These are phyloP conservation scores for Coleophora flavipennella DNA, from an alignment of 2,888 invertebrate species.

Conservation along the genomic window DNA sequence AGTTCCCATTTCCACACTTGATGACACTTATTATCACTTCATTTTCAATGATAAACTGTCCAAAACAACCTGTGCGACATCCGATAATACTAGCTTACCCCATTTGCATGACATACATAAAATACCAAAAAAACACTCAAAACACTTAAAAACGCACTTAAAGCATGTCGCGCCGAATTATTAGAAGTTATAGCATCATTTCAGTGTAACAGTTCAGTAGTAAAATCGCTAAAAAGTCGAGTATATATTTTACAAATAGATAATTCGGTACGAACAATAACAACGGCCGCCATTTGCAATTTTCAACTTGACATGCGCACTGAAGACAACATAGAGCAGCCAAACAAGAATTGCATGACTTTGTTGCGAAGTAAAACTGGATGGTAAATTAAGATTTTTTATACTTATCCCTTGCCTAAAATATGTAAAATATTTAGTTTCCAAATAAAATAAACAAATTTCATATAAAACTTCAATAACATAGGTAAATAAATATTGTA, in stretches of 20 bases:
- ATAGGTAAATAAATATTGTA: neutral
- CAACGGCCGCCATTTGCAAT: constrained; percentile 99
- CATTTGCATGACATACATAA: constrained; percentile 83
- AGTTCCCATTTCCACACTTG: constrained; percentile 61
- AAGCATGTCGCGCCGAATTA: constrained; percentile 62
- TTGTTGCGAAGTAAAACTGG: constrained; percentile 30
- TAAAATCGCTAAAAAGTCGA: constrained; percentile 76
- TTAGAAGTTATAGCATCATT: constrained; percentile 65
- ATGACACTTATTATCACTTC: constrained; percentile 62
- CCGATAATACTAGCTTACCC: constrained; percentile 77
- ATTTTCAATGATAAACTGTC: constrained; percentile 66
- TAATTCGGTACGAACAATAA: constrained; percentile 97
- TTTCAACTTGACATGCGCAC: constrained; percentile 85
- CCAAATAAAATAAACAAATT: no score
- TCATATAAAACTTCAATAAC: no score
- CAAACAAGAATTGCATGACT: constrained; percentile 51
- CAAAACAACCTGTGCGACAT: constrained; percentile 74
- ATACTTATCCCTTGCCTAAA: no score
- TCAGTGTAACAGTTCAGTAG: constrained; percentile 68
- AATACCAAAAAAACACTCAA: constrained; percentile 72
- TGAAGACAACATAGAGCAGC: constrained; percentile 52
- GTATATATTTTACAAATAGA: constrained; percentile 80
- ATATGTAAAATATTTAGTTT: no score
- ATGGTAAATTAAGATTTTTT: no score
- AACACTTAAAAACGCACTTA: constrained; percentile 70